A percentile compares a stretch with the other conserved stretches of the same genome.
phyloP scores from a whole-genome alignment of 64 coral and sea anemone genomes.

The Stichodactyla helianthus region DNA sequence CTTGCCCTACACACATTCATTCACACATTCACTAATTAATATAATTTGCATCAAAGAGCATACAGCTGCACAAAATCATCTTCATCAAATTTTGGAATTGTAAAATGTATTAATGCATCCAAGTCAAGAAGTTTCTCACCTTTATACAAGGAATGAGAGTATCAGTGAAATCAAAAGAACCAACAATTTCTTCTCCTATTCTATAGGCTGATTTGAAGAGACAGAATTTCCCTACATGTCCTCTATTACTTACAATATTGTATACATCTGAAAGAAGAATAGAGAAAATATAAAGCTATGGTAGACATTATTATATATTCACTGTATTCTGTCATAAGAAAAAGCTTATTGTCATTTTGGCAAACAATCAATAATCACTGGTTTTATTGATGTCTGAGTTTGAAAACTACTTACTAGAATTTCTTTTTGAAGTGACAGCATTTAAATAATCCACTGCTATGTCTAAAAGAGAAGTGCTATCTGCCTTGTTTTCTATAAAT shows the following conservation, averaged over 20 bases:
- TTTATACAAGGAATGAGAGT: slow-evolving; percentile 72
- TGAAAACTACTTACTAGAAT: slow-evolving; percentile 70
- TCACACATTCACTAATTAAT: too few relatives aligned
- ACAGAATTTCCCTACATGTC: slow-evolving; percentile 84
- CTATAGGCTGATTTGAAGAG: slow-evolving; percentile 97
- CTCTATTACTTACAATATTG: slow-evolving; percentile 85
- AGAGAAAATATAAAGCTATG: background rate
- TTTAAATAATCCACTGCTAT: slow-evolving; percentile 88
- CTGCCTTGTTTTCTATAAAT: slow-evolving; percentile 75
- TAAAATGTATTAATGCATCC: too few relatives aligned
- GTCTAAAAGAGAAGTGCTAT: slow-evolving; percentile 77
- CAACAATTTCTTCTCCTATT: slow-evolving; percentile 98
- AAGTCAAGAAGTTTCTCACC: slow-evolving; percentile 18
- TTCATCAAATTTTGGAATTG: too few relatives aligned
- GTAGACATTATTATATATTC: background rate
- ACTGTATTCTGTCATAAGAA: background rate
- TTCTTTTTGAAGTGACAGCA: slow-evolving; percentile 79
- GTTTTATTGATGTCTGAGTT: background rate
- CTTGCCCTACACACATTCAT: too few relatives aligned
- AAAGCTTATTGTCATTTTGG: background rate
- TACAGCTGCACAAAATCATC: too few relatives aligned
- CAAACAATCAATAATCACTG: background rate
- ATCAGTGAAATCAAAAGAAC: slow-evolving; percentile 90
- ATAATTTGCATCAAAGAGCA: too few relatives aligned
- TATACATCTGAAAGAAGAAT: slow-evolving; percentile 77